These are phyloP conservation scores for Bombus balteatus DNA, from an alignment of 1,140 invertebrate species.

Conservation along the genomic window DNA sequence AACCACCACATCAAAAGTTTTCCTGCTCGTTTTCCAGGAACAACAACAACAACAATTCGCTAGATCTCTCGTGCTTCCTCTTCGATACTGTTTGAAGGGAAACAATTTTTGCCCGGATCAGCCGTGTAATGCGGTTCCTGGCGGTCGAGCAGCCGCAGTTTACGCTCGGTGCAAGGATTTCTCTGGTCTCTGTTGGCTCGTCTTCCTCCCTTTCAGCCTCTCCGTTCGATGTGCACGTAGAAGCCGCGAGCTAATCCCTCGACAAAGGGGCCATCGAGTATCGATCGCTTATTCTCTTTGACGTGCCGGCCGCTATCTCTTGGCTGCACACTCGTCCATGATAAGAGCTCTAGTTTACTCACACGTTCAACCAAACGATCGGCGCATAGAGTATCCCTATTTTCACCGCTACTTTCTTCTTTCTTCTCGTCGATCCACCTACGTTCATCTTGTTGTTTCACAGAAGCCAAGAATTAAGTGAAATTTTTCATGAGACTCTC, in stretches of 20 bases:
- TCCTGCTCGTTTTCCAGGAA: neutral
- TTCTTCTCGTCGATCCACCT: neutral
- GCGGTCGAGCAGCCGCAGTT: constrained; percentile 40
- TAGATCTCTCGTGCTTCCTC: neutral
- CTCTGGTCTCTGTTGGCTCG: constrained; percentile 37
- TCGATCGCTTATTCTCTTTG: constrained; percentile 79
- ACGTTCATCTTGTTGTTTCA: neutral
- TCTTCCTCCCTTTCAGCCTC: constrained; percentile 31
- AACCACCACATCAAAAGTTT: neutral
- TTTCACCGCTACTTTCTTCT: neutral
- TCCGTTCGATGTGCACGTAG: constrained; percentile 26
- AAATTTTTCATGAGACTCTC: neutral
- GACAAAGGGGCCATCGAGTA: constrained; percentile 80
- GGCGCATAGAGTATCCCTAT: constrained; percentile 7
- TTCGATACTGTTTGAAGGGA: constrained; percentile 13
- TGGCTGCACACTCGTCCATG: constrained; percentile 53
- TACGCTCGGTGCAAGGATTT: constrained; percentile 62
- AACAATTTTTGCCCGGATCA: constrained; percentile 39
- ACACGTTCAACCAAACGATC: constrained; percentile 38
- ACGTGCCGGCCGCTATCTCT: constrained; percentile 67
- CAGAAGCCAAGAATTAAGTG: neutral
- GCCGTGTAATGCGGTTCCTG: constrained; percentile 27
- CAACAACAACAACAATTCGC: neutral
- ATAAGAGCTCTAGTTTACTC: constrained; percentile 63
- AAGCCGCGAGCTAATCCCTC: constrained; percentile 75